Evolutionary conservation across 2,797 vertebrate genomes (phyloP).

Genomic region (Sebastes cheni): DNA sequence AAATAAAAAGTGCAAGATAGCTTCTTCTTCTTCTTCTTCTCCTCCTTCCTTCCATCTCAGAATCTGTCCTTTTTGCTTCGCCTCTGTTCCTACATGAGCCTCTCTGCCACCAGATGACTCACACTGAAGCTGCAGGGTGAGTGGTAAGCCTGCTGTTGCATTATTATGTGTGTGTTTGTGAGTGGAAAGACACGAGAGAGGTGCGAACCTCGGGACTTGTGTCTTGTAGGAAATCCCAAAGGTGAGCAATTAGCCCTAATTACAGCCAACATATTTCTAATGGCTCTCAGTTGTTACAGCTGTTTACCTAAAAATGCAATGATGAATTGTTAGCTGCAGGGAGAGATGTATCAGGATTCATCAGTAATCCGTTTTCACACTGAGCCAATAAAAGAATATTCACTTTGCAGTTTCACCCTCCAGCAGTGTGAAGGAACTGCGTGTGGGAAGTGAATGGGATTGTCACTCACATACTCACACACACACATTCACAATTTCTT

Average conservation of each 20-base stretch:
- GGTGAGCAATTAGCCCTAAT: slow-evolving; percentile 52
- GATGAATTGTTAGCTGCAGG: slow-evolving; percentile 24
- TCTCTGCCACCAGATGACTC: slow-evolving; percentile 37
- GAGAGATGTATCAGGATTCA: slow-evolving; percentile 7
- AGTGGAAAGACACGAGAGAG: background rate
- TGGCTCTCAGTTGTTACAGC: slow-evolving; percentile 36
- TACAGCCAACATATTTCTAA: slow-evolving; percentile 43
- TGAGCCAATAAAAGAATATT: slow-evolving; percentile 27
- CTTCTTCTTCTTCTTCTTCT: background rate
- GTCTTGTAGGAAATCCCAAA: slow-evolving; percentile 45
- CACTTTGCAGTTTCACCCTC: slow-evolving; percentile 6
- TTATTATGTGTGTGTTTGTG: slow-evolving; percentile 7
- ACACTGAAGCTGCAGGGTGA: slow-evolving; percentile 29
- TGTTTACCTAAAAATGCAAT: slow-evolving; percentile 33
- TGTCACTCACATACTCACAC: slow-evolving; percentile 15
- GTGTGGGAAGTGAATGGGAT: background rate
- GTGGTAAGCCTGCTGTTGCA: background rate
- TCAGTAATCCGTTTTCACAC: slow-evolving; percentile 6
- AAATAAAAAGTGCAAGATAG: background rate
- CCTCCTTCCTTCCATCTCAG: background rate
- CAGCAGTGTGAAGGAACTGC: slow-evolving; percentile 11
- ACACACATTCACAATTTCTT: slow-evolving; percentile 30
- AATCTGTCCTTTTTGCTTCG: slow-evolving; percentile 12
- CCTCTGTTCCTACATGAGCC: slow-evolving; percentile 4
- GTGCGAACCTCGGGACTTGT: slow-evolving; percentile 40